A percentile compares a stretch with the other conserved stretches of the same genome.
Evolutionary conservation across 2,888 invertebrate species (phyloP).

Genomic region (Clepsis dumicolana): DNA sequence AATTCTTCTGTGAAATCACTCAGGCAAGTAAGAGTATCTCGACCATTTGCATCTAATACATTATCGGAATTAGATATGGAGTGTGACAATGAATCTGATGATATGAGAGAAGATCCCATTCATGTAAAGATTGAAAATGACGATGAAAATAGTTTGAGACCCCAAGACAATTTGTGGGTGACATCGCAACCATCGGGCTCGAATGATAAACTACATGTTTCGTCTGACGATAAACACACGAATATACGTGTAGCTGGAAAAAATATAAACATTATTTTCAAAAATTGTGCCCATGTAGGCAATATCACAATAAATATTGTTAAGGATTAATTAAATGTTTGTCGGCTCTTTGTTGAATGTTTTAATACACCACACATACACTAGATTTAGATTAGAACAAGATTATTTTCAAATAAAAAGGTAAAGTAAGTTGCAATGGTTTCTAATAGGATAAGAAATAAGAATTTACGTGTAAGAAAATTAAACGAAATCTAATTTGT

Average conservation of each 20-base stretch:
- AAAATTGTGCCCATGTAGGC: slow-evolving; percentile 24
- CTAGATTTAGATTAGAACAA: no score
- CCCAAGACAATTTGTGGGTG: background rate
- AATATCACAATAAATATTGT: slow-evolving; percentile 23
- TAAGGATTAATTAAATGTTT: slow-evolving; percentile 3
- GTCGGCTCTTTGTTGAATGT: background rate
- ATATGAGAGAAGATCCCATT: slow-evolving; percentile 10
- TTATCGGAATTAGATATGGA: background rate
- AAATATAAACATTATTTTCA: slow-evolving; percentile 23
- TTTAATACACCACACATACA: no score
- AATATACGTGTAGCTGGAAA: slow-evolving; percentile 18
- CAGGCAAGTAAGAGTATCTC: background rate
- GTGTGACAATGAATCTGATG: background rate
- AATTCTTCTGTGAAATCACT: background rate
- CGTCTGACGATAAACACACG: slow-evolving; percentile 2
- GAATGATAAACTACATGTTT: background rate
- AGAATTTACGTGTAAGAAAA: no score
- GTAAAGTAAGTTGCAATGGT: no score
- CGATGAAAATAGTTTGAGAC: background rate
- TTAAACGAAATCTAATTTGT: no score
- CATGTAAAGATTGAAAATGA: slow-evolving; percentile 3
- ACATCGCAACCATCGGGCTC: background rate
- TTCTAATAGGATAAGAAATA: no score
- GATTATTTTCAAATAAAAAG: no score
- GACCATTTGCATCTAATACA: background rate